phyloP scores from a whole-genome alignment of 2,113 vertebrate genomes.

The Paralichthys olivaceus region DNA sequence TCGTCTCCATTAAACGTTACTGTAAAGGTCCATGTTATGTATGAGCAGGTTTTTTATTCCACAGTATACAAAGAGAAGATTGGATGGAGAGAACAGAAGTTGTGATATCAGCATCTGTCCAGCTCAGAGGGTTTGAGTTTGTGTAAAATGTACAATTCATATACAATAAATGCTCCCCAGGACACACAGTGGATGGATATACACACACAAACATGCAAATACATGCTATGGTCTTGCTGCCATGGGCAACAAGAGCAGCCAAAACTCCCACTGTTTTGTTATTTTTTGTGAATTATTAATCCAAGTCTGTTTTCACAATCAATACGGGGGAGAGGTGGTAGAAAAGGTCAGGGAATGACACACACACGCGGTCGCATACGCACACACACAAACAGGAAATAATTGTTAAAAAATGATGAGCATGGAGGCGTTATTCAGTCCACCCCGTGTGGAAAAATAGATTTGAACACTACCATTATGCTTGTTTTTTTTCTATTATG shows the following conservation, averaged over 20 bases:
- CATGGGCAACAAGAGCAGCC: conserved; percentile 55
- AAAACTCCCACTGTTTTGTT: conserved; percentile 51
- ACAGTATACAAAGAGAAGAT: not conserved
- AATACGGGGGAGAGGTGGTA: conserved; percentile 48
- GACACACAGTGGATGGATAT: not conserved
- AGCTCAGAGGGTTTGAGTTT: not conserved
- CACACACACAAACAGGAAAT: conserved; percentile 39
- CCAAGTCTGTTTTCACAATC: conserved; percentile 67
- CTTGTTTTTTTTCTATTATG: conserved; percentile 39
- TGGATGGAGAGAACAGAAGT: not conserved
- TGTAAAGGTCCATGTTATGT: too few species aligned
- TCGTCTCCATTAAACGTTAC: too few species aligned
- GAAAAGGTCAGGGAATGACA: conserved; percentile 66
- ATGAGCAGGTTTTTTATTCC: too few species aligned
- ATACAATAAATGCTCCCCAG: not conserved
- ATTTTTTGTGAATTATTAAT: conserved; percentile 65
- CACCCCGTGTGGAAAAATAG: conserved; percentile 59
- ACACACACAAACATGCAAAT: not conserved
- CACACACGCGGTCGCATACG: conserved; percentile 29
- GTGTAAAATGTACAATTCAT: conserved; percentile 3
- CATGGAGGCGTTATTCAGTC: conserved; percentile 61
- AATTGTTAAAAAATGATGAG: conserved; percentile 66
- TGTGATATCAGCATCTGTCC: not conserved
- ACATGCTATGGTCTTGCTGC: conserved; percentile 33
- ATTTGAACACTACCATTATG: conserved; percentile 58